These are phyloP conservation scores for Amblyopsis rosae DNA, from an alignment of 2,113 vertebrate genomes.

Conservation along the genomic window DNA sequence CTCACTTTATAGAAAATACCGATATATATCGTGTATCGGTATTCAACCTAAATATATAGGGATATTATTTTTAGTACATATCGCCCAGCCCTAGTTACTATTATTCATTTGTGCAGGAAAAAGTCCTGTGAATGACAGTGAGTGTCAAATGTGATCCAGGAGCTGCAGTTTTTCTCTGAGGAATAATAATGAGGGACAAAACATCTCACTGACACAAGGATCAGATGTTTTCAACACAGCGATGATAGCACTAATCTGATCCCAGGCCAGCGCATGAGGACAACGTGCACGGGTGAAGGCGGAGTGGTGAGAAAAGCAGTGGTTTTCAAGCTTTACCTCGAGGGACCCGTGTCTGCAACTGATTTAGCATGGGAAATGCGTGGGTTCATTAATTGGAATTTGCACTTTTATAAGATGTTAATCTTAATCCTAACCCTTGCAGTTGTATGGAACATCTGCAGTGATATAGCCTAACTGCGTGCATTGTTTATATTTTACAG, in stretches of 20 bases:
- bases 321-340: constrained; percentile 41
- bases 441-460: neutral
- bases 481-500: neutral
- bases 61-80: too few species aligned
- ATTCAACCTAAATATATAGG: too few species aligned
- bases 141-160: neutral
- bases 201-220: constrained; percentile 7
- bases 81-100: too few species aligned
- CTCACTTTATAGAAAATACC: too few species aligned
- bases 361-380: neutral
- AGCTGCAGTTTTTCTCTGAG: constrained; percentile 64
- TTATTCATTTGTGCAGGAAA: too few species aligned
- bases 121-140: too few species aligned
- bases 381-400: neutral
- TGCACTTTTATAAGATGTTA: neutral
- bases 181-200: constrained; percentile 20
- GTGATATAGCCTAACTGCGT: neutral
- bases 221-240: constrained; percentile 10
- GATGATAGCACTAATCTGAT: constrained; percentile 12
- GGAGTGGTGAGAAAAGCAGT: constrained; percentile 31
- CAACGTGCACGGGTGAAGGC: neutral
- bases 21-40: too few species aligned
- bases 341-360: constrained; percentile 8
- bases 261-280: constrained; percentile 10
- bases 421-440: neutral